Base-by-base conservation (phyloP, 1,140 invertebrate genomes). In the Ridgeia piscesae region DNA sequence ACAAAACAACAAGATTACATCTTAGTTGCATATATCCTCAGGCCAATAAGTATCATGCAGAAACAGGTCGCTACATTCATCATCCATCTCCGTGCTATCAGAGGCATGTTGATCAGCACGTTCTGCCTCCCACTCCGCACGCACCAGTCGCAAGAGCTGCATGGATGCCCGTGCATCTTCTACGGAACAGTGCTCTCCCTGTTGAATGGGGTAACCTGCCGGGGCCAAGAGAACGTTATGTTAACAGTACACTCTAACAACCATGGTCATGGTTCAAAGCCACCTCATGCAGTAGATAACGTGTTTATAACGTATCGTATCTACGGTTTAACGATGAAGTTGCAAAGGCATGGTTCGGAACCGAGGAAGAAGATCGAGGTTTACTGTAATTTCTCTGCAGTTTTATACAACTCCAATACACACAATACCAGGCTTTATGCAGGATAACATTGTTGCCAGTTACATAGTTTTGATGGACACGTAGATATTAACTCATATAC, bases 131-230 rank as follows among this genome's bases (percentile, higher is more conserved):
- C 94, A 95, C 9, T 92, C 88, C 31, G 92, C n/a, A 88, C 93
- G 92, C 31, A 95, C 94, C 21, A 94, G 92, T 91, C 94, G 93
- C 92, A 94, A 95, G 17, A 95, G 92, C 35, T 94, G 93, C 92
- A 95, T 92, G 27, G 94, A 93, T 0, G 94, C 94, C 89, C 93
- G 88, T 2, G 94, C 93, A 50, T 95, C 95, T 92, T 94, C 94
- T 6, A 95, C 92, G 33, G 95, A 95, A 58, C 94, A 94, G 91
- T 95, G 94, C n/a, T 94, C 94, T 17, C 93, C 92, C 9, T 34
- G 34, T 89, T 95, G 94, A 31, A 95, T 95, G 1, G 77, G 91
- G 8, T 93, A 91, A 27, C 93, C 94, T 95, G 92, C 0, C 93
- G 92, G 35, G 6, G 88, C n/a, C n/a, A 89, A 90, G 35, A 11